Conservation (phyloP, 2,797 vertebrate species). For the Champsocephalus gunnari region DNA sequence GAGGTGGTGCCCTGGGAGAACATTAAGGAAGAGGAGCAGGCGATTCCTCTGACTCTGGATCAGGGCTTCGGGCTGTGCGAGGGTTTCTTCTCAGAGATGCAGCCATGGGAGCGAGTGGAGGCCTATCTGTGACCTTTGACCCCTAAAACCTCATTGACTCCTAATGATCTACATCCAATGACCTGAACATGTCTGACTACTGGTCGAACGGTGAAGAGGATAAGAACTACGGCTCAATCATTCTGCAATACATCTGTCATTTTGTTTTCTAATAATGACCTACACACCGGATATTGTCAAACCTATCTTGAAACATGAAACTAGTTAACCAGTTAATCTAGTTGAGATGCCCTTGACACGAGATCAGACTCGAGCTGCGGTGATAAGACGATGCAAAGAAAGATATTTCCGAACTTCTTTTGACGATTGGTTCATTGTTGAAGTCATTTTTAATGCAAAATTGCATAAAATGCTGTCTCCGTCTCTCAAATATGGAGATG, state of each 20-base stretch:
- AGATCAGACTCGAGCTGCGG: neutral
- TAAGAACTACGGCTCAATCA: neutral
- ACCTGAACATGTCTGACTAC: conserved; percentile 18
- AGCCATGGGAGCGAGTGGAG: conserved; percentile 86
- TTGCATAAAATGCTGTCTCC: too few species aligned
- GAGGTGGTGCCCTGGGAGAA: conserved; percentile 85
- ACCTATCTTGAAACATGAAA: conserved; percentile 13
- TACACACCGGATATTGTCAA: conserved; percentile 13
- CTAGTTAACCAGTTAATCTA: neutral
- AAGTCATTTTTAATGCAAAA: too few species aligned
- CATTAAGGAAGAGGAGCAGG: conserved; percentile 85
- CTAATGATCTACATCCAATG: conserved; percentile 5
- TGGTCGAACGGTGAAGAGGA: conserved; percentile 6
- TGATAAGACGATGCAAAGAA: too few species aligned
- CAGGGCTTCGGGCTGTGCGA: conserved; percentile 85
- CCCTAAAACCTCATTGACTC: conserved; percentile 19
- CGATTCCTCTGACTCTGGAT: conserved; percentile 83
- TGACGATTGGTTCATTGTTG: too few species aligned
- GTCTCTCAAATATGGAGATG: too few species aligned
- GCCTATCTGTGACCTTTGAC: conserved; percentile 80
- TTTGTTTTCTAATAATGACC: conserved; percentile 17
- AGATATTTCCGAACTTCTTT: too few species aligned
- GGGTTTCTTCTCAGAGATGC: conserved; percentile 87
- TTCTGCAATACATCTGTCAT: conserved; percentile 20
- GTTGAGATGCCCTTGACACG: neutral